phyloP scores from a whole-genome alignment of 1,140 invertebrate species.

The Apolygus lucorum region DNA sequence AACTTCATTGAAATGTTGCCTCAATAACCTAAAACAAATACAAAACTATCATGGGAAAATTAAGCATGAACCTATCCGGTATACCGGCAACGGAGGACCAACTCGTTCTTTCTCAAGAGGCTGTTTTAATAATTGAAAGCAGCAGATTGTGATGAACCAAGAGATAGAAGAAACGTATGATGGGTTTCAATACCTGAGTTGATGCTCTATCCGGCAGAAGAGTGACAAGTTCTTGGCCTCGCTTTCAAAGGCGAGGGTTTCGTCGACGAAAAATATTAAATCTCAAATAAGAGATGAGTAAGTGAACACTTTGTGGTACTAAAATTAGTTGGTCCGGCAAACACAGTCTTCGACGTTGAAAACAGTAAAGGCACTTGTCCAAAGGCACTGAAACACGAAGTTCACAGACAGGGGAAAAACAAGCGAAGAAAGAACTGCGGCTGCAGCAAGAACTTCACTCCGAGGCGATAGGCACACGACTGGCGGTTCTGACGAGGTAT shows the following conservation, averaged over 20 bases:
- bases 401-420: not conserved
- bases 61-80: too few species aligned
- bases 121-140: too few species aligned
- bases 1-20: too few species aligned
- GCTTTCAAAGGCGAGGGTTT: not conserved
- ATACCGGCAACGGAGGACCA: too few species aligned
- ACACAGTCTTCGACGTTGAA: not conserved
- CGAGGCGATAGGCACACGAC: slow-evolving; percentile 10
- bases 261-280: too few species aligned
- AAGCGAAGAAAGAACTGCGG: not conserved
- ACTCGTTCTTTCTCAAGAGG: too few species aligned
- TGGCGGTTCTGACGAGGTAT: not conserved
- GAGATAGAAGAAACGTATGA: not conserved
- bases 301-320: too few species aligned
- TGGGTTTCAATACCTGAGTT: slow-evolving; percentile 1
- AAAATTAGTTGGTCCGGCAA: not conserved
- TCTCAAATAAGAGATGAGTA: too few species aligned
- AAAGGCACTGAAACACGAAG: slow-evolving; percentile 8
- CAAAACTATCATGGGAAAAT: too few species aligned
- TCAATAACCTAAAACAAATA: too few species aligned
- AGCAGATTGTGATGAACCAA: too few species aligned
- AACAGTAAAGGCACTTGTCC: not conserved
- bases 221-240: not conserved
- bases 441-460: not conserved
- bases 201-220: not conserved